A percentile compares a stretch with the other conserved stretches of the same genome.
Evolutionary conservation across 2,797 vertebrate genomes (phyloP).

Genomic region (Odontamblyopus rebecca): DNA sequence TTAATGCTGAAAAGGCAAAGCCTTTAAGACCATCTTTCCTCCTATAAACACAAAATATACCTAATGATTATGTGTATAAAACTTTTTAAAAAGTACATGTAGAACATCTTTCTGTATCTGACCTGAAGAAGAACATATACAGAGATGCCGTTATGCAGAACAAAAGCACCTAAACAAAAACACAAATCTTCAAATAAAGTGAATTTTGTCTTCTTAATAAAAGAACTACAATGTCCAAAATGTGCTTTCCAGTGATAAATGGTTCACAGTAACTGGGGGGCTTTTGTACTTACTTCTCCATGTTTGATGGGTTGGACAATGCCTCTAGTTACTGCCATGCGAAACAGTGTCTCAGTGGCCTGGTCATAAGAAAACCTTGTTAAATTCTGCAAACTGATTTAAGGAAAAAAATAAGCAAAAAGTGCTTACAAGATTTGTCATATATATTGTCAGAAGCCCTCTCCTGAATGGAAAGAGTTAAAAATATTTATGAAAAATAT

Average conservation of each 20-base stretch:
- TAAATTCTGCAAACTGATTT: neutral
- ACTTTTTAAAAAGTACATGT: neutral
- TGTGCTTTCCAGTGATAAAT: neutral
- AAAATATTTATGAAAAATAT: neutral
- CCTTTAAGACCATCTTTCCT: conserved; percentile 96
- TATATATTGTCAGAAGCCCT: conserved; percentile 98
- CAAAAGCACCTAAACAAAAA: conserved; percentile 72
- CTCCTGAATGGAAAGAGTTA: conserved; percentile 78
- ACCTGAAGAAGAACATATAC: conserved; percentile 85
- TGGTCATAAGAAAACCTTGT: conserved; percentile 42
- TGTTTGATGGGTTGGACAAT: conserved; percentile 77
- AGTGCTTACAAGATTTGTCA: conserved; percentile 94
- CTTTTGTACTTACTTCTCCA: conserved; percentile 74
- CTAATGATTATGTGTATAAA: neutral
- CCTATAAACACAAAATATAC: conserved; percentile 63
- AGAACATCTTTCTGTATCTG: conserved; percentile 9
- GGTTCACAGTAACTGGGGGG: neutral
- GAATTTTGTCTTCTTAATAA: neutral
- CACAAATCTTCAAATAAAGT: neutral
- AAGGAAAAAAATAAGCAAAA: neutral
- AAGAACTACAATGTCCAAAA: neutral
- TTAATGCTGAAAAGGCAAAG: conserved; percentile 94
- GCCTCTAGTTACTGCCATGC: conserved; percentile 80
- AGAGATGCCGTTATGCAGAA: conserved; percentile 81
- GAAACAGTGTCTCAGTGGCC: conserved; percentile 82